These are phyloP conservation scores for Amia ocellicauda DNA, from an alignment of 2,113 vertebrate genomes.

Conservation along the genomic window DNA sequence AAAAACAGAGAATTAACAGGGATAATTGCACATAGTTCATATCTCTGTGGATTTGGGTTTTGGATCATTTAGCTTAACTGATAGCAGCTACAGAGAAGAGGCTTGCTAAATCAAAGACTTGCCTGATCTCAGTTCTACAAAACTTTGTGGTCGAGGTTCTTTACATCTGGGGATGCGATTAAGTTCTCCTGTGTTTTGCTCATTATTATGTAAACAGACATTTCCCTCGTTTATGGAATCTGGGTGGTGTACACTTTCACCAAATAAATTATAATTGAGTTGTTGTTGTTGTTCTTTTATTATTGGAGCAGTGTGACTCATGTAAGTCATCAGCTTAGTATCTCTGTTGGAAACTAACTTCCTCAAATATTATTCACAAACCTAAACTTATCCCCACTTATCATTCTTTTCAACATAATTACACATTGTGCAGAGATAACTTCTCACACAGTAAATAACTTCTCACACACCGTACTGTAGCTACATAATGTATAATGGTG, in stretches of 20 bases:
- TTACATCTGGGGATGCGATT: neutral
- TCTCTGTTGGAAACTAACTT: too few relatives aligned
- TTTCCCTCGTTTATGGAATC: neutral
- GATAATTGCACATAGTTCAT: too few relatives aligned
- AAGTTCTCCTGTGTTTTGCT: neutral
- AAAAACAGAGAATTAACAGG: too few relatives aligned
- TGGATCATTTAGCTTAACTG: neutral
- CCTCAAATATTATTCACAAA: too few relatives aligned
- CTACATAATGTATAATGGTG: too few relatives aligned
- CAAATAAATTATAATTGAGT: neutral
- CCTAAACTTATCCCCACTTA: too few relatives aligned
- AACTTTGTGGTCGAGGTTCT: constrained; percentile 1
- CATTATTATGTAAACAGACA: constrained; percentile 2
- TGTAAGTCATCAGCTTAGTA: too few relatives aligned
- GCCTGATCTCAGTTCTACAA: neutral
- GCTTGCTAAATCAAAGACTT: constrained; percentile 3
- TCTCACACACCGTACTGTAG: too few relatives aligned
- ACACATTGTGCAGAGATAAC: too few relatives aligned
- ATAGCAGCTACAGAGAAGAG: neutral
- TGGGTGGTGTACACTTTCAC: neutral
- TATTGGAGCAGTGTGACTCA: neutral
- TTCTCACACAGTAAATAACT: too few relatives aligned
- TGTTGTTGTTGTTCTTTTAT: neutral
- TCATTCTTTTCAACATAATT: too few relatives aligned
- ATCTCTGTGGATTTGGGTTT: neutral